Evolutionary conservation across 2,888 invertebrate species (phyloP).

Genomic region (Tinea semifulvella): DNA sequence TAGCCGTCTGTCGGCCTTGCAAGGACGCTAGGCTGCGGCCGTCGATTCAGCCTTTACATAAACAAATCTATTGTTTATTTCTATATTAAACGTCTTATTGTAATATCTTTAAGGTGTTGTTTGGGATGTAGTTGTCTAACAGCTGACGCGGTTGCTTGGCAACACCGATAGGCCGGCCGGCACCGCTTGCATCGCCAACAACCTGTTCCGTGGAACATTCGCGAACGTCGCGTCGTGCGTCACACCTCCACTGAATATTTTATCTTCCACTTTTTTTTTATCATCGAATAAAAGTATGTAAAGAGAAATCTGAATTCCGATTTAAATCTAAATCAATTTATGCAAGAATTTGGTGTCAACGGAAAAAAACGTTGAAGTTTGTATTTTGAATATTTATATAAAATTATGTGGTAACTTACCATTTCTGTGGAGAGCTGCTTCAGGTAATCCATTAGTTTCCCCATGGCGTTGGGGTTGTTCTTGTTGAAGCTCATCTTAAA

Average conservation of each 20-base stretch:
- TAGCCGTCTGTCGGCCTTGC: conserved; percentile 5
- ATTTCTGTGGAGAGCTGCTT: conserved; percentile 61
- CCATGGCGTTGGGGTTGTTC: conserved; percentile 59
- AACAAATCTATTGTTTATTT: conserved; percentile 4
- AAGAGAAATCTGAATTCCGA: background rate
- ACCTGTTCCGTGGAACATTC: conserved; percentile 27
- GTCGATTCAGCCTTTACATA: conserved; percentile 1
- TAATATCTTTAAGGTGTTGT: background rate
- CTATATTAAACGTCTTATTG: background rate
- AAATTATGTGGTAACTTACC: too few species aligned
- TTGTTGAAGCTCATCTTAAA: conserved; percentile 63
- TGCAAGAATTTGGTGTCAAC: conserved; percentile 20
- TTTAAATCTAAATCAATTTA: conserved; percentile 13
- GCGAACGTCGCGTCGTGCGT: conserved; percentile 20
- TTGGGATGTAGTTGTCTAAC: background rate
- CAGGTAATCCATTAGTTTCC: conserved; percentile 60
- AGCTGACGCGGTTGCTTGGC: conserved; percentile 30
- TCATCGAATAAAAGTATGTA: conserved; percentile 2
- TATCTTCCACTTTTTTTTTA: background rate
- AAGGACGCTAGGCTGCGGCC: conserved; percentile 5
- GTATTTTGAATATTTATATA: too few species aligned
- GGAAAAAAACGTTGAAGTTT: too few species aligned
- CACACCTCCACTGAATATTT: background rate
- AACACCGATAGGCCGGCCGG: conserved; percentile 21
- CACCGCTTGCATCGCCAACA: conserved; percentile 19